These are phyloP conservation scores for Antechinus flavipes DNA, from an alignment of 2,113 vertebrate species.

Conservation along the genomic window DNA sequence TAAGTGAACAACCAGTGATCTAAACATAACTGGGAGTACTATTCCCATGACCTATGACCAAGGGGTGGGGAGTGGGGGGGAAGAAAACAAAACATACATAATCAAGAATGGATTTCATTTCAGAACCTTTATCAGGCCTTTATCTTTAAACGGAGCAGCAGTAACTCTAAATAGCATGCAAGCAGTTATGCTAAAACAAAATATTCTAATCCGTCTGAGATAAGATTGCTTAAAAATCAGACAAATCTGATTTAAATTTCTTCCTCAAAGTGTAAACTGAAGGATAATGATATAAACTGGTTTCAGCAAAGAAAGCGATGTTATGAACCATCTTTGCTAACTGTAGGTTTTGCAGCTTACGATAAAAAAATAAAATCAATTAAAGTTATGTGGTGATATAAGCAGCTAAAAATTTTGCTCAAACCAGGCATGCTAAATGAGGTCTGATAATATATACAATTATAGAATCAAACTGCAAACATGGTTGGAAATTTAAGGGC, in stretches of 20 bases:
- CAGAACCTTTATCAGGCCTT: conserved; percentile 33
- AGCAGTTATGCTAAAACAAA: conserved; percentile 59
- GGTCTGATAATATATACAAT: neutral
- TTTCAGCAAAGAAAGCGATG: conserved; percentile 20
- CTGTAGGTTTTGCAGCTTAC: conserved; percentile 37
- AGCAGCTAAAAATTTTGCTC: neutral
- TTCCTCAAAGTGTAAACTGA: conserved; percentile 52
- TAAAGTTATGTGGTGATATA: neutral
- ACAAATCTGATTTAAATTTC: conserved; percentile 56
- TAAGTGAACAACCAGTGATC: conserved; percentile 80
- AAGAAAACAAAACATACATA: conserved; percentile 60
- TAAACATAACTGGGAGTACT: conserved; percentile 78
- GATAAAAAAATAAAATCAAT: conserved; percentile 10
- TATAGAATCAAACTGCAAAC: neutral
- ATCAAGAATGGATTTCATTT: conserved; percentile 48
- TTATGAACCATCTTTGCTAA: conserved; percentile 40
- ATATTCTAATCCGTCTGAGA: conserved; percentile 51
- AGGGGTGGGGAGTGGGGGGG: conserved; percentile 35
- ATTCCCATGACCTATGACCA: conserved; percentile 80
- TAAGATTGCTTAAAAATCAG: conserved; percentile 57
- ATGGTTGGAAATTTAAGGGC: neutral
- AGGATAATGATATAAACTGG: conserved; percentile 55
- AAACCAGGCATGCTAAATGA: neutral
- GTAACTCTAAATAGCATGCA: conserved; percentile 49
- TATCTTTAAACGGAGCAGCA: conserved; percentile 56